Conservation (phyloP, 1,140 invertebrate species). For the Acyrthosiphon pisum region DNA sequence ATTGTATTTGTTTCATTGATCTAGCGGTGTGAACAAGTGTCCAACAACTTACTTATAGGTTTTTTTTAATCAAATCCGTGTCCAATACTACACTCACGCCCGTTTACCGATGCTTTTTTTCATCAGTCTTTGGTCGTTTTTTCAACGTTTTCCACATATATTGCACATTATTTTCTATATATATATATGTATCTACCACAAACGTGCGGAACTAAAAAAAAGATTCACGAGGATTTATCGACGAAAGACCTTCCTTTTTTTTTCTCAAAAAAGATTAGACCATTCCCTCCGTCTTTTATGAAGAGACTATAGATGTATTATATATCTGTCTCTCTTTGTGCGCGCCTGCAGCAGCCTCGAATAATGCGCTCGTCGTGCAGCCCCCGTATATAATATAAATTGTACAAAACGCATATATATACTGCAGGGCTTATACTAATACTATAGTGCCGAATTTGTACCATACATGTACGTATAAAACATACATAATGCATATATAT, state of each 20-base stretch:
- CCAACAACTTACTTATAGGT: not conserved
- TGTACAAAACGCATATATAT: not conserved
- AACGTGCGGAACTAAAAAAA: constrained; percentile 1
- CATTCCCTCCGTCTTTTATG: not conserved
- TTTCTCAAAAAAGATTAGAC: not conserved
- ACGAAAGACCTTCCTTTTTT: not conserved
- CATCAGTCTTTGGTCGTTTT: not conserved
- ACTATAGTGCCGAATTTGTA: not conserved
- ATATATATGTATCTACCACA: not conserved
- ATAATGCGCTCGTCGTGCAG: not conserved
- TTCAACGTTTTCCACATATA: not conserved
- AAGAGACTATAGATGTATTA: not conserved
- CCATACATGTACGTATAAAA: not conserved
- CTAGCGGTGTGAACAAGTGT: not conserved
- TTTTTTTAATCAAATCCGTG: not conserved
- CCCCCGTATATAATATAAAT: not conserved
- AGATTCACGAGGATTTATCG: not conserved
- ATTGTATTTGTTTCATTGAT: not conserved
- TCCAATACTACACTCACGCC: not conserved
- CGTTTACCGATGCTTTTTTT: not conserved
- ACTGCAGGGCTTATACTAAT: not conserved
- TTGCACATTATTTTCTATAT: not conserved
- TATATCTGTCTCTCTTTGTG: not conserved
- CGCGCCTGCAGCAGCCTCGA: not conserved
- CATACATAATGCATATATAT: not conserved